Evolutionary conservation across 2,888 invertebrate genomes (phyloP), one percentile per base, ranked within the genome.

Genomic region (Hyles lineata): DNA sequence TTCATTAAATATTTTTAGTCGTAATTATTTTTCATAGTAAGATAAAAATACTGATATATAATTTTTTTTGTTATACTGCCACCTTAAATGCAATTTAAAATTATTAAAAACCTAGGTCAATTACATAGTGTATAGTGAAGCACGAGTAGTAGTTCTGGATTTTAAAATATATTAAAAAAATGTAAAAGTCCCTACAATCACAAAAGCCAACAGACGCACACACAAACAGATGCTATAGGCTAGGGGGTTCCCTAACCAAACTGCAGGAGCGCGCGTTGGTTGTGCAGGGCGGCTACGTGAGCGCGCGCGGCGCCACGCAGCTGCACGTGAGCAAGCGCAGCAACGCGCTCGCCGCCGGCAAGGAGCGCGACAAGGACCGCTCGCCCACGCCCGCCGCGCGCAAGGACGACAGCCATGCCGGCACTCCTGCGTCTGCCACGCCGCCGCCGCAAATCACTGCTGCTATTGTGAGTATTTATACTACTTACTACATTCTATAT

Each of bases 271-370:
- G 94, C 90, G 96, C 95, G 86, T 95, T 95, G 87, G 96, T 93
- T 90, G 96, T 96, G 80, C 96, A 96, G 96, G 96, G 96, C 80
- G 96, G 96, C 73, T 96, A 96, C 90, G 96, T 96, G 78, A 94
- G 95, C 69, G 96, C 96, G 60, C 95, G 96, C 78, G 95, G 95
- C 77, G 91, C 90, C 85, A 93, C 94, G 80, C 93, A 97, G 80
- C 95, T 98, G 69, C 97, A 97, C 86, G 96, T 98, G 73, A 90
- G 85, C 59, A 97, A 97, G 93, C 97, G 97, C 90, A 95, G 96
- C 71, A 98, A 98, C 93, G 96, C 98, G 72, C 95, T 98, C 77
- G 94, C 94, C 72, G 85, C 83, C 19, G 87, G 85, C 75, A 87
- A 87, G 81, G 97, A 97, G 85, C 96, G 97, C 87, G 96, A 94